phyloP scores from a whole-genome alignment of 2,113 vertebrate genomes.

The Alosa alosa region DNA sequence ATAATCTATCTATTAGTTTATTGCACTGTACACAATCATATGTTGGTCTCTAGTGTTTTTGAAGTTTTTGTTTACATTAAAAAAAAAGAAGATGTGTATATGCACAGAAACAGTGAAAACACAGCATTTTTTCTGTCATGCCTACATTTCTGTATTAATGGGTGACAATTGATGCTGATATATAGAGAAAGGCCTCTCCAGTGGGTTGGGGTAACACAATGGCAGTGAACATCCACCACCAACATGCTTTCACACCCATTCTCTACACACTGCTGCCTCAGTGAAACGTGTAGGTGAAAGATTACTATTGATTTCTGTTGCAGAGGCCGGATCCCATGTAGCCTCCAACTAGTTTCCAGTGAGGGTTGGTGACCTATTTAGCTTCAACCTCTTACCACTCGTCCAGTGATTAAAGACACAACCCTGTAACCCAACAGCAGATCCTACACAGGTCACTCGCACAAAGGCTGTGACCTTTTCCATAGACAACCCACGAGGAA shows the following conservation, averaged over 20 bases:
- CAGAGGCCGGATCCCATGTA: conserved; percentile 15
- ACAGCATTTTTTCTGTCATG: neutral
- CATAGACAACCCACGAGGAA: neutral
- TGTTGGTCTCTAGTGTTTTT: neutral
- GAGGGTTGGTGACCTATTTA: conserved; percentile 15
- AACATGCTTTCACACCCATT: neutral
- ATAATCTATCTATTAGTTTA: neutral
- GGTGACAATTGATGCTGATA: neutral
- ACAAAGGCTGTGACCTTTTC: neutral
- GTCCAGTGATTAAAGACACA: neutral
- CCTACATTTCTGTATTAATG: neutral
- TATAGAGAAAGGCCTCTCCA: neutral
- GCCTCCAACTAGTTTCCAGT: conserved; percentile 50
- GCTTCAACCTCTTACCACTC: conserved; percentile 18
- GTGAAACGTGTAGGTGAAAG: neutral
- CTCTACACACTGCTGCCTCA: neutral
- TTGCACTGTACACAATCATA: neutral
- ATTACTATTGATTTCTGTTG: conserved; percentile 41
- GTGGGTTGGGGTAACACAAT: neutral
- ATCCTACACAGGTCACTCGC: neutral
- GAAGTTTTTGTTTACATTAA: neutral
- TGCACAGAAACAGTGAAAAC: neutral
- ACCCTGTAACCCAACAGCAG: neutral
- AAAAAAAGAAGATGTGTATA: neutral
- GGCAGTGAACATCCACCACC: neutral